Evolutionary conservation across 2,797 vertebrate genomes (phyloP).

Genomic region (Chelon labrosus): DNA sequence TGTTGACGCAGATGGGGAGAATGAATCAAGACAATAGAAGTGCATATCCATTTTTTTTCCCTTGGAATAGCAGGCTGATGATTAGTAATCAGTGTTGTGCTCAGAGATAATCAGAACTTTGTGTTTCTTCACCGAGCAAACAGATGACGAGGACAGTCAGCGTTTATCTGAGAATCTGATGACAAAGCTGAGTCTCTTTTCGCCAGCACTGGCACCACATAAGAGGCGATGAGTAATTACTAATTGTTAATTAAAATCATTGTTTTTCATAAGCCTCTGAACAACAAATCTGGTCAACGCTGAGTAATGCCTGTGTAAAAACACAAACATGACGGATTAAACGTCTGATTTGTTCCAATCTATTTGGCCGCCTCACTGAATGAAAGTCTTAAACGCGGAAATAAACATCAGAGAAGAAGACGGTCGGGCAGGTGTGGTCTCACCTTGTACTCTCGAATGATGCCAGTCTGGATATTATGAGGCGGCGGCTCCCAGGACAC

Average conservation of each 20-base stretch:
- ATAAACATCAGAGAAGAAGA: slow-evolving; percentile 7
- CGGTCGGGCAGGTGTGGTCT: slow-evolving; percentile 23
- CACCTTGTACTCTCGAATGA: slow-evolving; percentile 93
- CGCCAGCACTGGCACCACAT: slow-evolving; percentile 55
- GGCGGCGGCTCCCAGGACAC: slow-evolving; percentile 96
- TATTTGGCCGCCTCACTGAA: not conserved
- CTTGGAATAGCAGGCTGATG: slow-evolving; percentile 53
- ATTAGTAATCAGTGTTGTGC: slow-evolving; percentile 76
- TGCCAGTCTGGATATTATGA: slow-evolving; percentile 84
- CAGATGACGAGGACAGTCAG: slow-evolving; percentile 71
- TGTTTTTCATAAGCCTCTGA: slow-evolving; percentile 47
- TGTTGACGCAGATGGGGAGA: slow-evolving; percentile 47
- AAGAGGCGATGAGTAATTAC: slow-evolving; percentile 57
- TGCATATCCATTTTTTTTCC: slow-evolving; percentile 28
- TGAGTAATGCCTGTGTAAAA: slow-evolving; percentile 27
- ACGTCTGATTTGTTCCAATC: slow-evolving; percentile 22
- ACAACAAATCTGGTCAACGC: slow-evolving; percentile 36
- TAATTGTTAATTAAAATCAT: slow-evolving; percentile 62
- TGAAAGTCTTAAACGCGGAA: slow-evolving; percentile 1
- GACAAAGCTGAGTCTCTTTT: slow-evolving; percentile 47
- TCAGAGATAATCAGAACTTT: slow-evolving; percentile 66
- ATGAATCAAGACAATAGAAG: slow-evolving; percentile 55
- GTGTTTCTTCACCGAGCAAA: slow-evolving; percentile 53
- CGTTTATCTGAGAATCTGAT: slow-evolving; percentile 57
- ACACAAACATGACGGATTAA: slow-evolving; percentile 14